A percentile compares a stretch with the other conserved stretches of the same genome.
Evolutionary conservation across 2,888 invertebrate genomes (phyloP).

Genomic region (Elgonia sp.): DNA sequence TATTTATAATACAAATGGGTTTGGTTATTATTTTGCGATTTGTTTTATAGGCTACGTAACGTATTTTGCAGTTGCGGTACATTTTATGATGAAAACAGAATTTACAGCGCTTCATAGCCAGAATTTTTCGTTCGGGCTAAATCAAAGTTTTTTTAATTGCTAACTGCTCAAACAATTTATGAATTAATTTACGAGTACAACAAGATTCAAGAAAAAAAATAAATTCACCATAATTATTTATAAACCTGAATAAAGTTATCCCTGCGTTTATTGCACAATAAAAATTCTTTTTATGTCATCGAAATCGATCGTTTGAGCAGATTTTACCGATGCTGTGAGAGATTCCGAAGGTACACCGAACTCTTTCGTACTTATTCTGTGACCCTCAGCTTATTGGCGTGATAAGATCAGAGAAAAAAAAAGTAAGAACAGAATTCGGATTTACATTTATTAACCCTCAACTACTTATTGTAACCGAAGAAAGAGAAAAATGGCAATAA

Average conservation of each 20-base stretch:
- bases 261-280: neutral
- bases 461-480: neutral
- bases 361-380: slow-evolving; percentile 1
- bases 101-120: neutral
- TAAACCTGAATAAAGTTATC: neutral
- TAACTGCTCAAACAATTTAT: slow-evolving; percentile 3
- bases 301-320: neutral
- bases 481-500: neutral
- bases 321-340: slow-evolving; percentile 23
- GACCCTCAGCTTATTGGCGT: slow-evolving; percentile 20
- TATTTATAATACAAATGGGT: neutral
- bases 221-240: slow-evolving; percentile 3
- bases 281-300: neutral
- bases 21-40: slow-evolving; percentile 11
- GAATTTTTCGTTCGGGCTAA: neutral
- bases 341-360: neutral
- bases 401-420: slow-evolving; percentile 7
- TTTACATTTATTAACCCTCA: neutral
- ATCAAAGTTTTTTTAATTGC: neutral
- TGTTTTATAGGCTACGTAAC: neutral
- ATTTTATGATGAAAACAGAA: neutral
- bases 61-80: neutral
- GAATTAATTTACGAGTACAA: neutral
- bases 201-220: neutral
- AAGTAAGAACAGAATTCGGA: neutral